phyloP scores from a whole-genome alignment of 1,140 invertebrate species.

The Zaprionus capensis region DNA sequence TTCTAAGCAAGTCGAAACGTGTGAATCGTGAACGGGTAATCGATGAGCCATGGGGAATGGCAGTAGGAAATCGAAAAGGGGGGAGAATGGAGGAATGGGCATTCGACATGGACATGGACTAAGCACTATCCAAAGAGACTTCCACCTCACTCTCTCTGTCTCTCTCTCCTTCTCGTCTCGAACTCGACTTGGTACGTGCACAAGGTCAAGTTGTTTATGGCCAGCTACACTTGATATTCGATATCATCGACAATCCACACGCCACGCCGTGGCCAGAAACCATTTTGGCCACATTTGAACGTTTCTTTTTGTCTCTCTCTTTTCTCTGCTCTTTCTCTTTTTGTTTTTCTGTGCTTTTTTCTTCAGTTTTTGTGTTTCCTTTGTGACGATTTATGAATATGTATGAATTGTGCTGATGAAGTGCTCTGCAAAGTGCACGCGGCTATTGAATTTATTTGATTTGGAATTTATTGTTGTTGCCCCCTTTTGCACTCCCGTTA shows the following conservation, averaged over 20 bases:
- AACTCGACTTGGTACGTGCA: slow-evolving; percentile 57
- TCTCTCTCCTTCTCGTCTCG: not conserved
- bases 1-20: slow-evolving; percentile 62
- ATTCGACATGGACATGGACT: slow-evolving; percentile 25
- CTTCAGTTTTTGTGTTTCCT: slow-evolving; percentile 52
- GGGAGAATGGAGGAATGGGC: slow-evolving; percentile 42
- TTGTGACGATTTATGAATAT: slow-evolving; percentile 74
- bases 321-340: slow-evolving; percentile 9
- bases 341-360: slow-evolving; percentile 19
- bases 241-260: slow-evolving; percentile 64
- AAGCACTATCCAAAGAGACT: not conserved
- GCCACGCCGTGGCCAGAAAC: slow-evolving; percentile 30
- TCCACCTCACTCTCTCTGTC: not conserved
- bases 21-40: slow-evolving; percentile 78
- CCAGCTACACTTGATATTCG: slow-evolving; percentile 71
- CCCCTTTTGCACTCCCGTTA: not conserved
- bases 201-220: slow-evolving; percentile 82
- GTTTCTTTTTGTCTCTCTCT: slow-evolving; percentile 7
- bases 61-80: not conserved
- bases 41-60: slow-evolving; percentile 56
- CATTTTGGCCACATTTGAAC: slow-evolving; percentile 43
- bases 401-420: slow-evolving; percentile 51
- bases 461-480: slow-evolving; percentile 59
- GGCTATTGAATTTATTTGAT: slow-evolving; percentile 64
- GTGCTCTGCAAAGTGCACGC: slow-evolving; percentile 38